A percentile compares a stretch with the other conserved stretches of the same genome.
Conservation (phyloP, 35 echinoderm and acorn worm genomes). For the Apostichopus parvimensis region DNA sequence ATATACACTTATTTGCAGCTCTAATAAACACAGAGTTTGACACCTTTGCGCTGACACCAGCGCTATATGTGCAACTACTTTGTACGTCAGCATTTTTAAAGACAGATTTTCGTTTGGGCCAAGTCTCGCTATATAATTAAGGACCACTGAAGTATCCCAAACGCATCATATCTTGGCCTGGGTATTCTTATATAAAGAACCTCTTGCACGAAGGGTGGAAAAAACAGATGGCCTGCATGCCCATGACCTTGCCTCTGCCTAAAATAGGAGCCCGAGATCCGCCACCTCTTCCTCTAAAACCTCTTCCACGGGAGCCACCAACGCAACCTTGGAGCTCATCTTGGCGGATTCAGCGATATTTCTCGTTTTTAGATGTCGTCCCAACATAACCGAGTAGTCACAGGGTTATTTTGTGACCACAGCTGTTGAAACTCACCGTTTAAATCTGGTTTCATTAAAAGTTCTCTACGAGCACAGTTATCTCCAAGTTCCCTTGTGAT, state of each 20-base stretch:
- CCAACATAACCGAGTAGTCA: conserved; percentile 42
- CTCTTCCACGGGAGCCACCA: not conserved
- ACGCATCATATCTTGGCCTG: not conserved
- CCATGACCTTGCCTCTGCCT: not conserved
- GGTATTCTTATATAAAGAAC: not conserved
- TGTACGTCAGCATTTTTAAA: not conserved
- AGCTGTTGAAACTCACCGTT: conserved; percentile 36
- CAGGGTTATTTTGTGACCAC: conserved; percentile 20
- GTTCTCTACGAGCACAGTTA: conserved; percentile 17
- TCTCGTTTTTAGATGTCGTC: conserved; percentile 32
- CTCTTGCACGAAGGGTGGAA: not conserved
- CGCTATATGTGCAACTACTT: not conserved
- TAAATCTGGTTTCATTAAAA: conserved; percentile 38
- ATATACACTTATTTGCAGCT: not conserved
- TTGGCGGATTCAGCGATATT: conserved; percentile 12
- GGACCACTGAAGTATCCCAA: not conserved
- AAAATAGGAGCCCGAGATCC: not conserved
- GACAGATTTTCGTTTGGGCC: not conserved
- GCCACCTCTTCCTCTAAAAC: conserved; percentile 35
- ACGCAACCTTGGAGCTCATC: conserved; percentile 7
- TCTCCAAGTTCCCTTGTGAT: conserved; percentile 7
- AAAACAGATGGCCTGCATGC: not conserved
- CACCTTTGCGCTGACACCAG: not conserved
- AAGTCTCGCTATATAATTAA: not conserved
- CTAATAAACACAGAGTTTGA: not conserved